Evolutionary conservation across 2,888 invertebrate species (phyloP).

Genomic region (Oligia fasciuncula): DNA sequence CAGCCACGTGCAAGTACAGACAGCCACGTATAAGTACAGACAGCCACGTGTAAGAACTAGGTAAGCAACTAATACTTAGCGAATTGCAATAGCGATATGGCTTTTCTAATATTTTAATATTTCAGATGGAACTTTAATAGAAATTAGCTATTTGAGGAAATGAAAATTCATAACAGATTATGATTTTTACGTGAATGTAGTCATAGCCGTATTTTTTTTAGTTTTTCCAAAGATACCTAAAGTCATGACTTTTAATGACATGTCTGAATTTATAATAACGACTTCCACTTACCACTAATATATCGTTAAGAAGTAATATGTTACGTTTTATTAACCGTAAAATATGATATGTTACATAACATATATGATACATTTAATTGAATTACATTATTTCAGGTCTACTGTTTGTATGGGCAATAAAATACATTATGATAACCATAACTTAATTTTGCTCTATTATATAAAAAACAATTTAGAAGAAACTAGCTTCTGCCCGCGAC

Average conservation of each 20-base stretch:
- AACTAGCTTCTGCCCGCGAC: no score
- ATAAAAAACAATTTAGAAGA: slow-evolving; percentile 27
- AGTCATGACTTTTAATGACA: background rate
- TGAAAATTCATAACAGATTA: background rate
- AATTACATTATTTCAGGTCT: slow-evolving; percentile 13
- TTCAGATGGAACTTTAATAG: background rate
- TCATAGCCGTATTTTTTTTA: background rate
- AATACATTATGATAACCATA: background rate
- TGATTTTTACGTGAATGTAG: slow-evolving; percentile 1
- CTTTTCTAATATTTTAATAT: background rate
- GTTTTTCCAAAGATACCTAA: background rate
- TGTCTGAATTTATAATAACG: background rate
- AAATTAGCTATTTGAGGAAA: background rate
- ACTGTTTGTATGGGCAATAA: background rate
- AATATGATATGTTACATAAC: background rate
- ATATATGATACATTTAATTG: background rate
- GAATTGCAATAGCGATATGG: background rate
- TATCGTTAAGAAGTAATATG: background rate
- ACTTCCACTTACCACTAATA: background rate
- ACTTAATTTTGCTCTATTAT: background rate
- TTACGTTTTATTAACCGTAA: background rate
- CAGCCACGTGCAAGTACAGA: no score
- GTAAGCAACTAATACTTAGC: background rate
- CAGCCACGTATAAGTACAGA: no score
- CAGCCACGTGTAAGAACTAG: no score